phyloP scores from a whole-genome alignment of 2,797 vertebrate species.

The Acestrorhynchus altus region DNA sequence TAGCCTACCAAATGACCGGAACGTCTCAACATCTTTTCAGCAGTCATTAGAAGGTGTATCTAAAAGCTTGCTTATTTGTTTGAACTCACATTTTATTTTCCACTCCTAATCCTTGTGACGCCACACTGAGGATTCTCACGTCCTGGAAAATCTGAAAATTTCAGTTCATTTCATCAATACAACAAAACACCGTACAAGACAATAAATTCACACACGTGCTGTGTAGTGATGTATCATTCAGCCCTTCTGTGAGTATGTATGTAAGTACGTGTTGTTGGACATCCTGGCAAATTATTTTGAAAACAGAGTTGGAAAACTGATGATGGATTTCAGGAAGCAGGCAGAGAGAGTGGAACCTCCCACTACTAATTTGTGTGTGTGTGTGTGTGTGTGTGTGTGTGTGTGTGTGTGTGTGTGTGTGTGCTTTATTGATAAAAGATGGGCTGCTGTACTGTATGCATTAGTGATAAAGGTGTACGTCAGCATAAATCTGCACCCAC shows the following conservation, averaged over 20 bases:
- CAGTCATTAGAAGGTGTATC: background rate
- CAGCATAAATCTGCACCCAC: constrained; percentile 34
- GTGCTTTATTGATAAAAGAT: constrained; percentile 3
- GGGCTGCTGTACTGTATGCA: background rate
- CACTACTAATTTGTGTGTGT: background rate
- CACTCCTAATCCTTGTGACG: background rate
- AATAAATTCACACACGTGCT: too few relatives aligned
- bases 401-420: background rate
- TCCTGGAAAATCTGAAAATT: too few relatives aligned
- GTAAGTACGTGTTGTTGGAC: too few relatives aligned
- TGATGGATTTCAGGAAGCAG: too few relatives aligned
- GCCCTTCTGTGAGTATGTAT: too few relatives aligned
- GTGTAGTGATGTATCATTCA: too few relatives aligned
- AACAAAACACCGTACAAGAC: too few relatives aligned
- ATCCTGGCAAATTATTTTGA: too few relatives aligned
- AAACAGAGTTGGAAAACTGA: too few relatives aligned
- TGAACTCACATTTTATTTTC: background rate
- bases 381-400: background rate
- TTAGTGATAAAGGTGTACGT: constrained; percentile 7
- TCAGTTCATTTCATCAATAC: too few relatives aligned
- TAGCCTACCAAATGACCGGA: background rate
- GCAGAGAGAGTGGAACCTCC: background rate
- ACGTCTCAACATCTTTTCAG: background rate
- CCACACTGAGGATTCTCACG: too few relatives aligned
- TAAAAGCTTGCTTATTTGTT: background rate